Percentiles rank a stretch among this genome's conserved stretches.
phyloP scores from a whole-genome alignment of 2,888 invertebrate species.

The Trissolcus brochymenae region DNA sequence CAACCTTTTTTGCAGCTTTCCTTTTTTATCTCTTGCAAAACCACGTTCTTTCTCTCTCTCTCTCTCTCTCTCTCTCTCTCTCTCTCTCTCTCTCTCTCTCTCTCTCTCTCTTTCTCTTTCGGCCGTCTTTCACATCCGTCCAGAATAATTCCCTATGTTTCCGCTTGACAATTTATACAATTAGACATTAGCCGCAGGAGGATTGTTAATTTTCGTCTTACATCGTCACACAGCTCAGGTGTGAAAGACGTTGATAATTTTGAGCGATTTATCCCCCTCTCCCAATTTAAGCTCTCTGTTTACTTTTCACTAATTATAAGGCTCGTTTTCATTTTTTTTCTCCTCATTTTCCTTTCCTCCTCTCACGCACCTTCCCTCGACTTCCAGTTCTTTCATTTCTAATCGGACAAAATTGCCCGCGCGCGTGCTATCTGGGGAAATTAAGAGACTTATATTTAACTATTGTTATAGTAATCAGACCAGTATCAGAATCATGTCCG shows the following conservation, averaged over 20 bases:
- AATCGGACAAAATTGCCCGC: too few relatives aligned
- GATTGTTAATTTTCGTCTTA: slow-evolving; percentile 26
- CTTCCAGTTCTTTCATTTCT: too few relatives aligned
- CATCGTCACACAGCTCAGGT: slow-evolving; percentile 2
- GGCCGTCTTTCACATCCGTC: slow-evolving; percentile 15
- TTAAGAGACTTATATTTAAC: background rate
- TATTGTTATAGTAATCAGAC: slow-evolving; percentile 1
- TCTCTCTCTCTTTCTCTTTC: background rate
- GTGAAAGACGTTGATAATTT: slow-evolving; percentile 15
- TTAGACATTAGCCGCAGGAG: slow-evolving; percentile 9
- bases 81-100: too few relatives aligned
- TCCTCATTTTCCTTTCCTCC: background rate
- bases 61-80: background rate
- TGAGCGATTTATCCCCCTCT: background rate
- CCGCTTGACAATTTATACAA: slow-evolving; percentile 23
- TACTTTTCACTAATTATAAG: background rate
- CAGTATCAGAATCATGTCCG: slow-evolving; percentile 1
- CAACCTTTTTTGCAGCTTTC: slow-evolving; percentile 33
- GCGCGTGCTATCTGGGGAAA: too few relatives aligned
- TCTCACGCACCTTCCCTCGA: background rate
- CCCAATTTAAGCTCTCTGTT: background rate
- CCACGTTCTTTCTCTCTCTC: too few relatives aligned
- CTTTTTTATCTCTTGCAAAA: slow-evolving; percentile 3
- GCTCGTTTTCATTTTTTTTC: background rate
- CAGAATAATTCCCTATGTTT: slow-evolving; percentile 41